A percentile compares a stretch with the other conserved stretches of the same genome.
These are phyloP conservation scores for Xiphophorus hellerii DNA, from an alignment of 2,113 vertebrate species.

Conservation along the genomic window DNA sequence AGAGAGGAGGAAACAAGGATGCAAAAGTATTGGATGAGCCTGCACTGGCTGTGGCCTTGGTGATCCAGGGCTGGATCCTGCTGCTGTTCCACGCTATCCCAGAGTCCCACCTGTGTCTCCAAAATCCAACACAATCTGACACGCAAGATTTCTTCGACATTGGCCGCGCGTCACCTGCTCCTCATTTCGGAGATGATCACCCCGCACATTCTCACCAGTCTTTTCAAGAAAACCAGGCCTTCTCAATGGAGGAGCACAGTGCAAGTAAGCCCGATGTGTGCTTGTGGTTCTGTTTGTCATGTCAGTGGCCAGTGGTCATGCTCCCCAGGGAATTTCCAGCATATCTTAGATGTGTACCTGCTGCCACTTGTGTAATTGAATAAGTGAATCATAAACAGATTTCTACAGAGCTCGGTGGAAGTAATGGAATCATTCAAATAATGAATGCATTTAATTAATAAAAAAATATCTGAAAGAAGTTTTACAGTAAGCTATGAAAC, in stretches of 20 bases:
- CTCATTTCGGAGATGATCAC: slow-evolving; percentile 89
- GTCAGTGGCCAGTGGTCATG: not conserved
- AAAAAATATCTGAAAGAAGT: not conserved
- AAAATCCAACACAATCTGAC: slow-evolving; percentile 81
- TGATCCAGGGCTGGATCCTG: slow-evolving; percentile 94
- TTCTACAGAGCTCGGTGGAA: not conserved
- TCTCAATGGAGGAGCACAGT: slow-evolving; percentile 93
- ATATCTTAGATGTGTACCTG: not conserved
- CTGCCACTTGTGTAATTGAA: not conserved
- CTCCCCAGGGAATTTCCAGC: not conserved
- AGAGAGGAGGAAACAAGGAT: slow-evolving; percentile 82
- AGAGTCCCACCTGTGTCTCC: slow-evolving; percentile 90
- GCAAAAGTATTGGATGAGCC: slow-evolving; percentile 88
- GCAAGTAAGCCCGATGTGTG: slow-evolving; percentile 81
- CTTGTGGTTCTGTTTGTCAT: not conserved
- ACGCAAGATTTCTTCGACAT: slow-evolving; percentile 93
- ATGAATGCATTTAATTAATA: not conserved
- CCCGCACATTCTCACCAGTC: slow-evolving; percentile 83
- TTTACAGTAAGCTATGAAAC: slow-evolving; percentile 6
- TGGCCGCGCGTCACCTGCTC: slow-evolving; percentile 82
- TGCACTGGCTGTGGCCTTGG: slow-evolving; percentile 90
- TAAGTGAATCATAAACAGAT: not conserved
- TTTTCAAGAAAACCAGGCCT: slow-evolving; percentile 94
- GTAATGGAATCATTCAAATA: not conserved
- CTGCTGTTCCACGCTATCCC: slow-evolving; percentile 93